These are phyloP conservation scores for Cherax quadricarinatus DNA, from an alignment of 1,140 invertebrate genomes.

Conservation along the genomic window DNA sequence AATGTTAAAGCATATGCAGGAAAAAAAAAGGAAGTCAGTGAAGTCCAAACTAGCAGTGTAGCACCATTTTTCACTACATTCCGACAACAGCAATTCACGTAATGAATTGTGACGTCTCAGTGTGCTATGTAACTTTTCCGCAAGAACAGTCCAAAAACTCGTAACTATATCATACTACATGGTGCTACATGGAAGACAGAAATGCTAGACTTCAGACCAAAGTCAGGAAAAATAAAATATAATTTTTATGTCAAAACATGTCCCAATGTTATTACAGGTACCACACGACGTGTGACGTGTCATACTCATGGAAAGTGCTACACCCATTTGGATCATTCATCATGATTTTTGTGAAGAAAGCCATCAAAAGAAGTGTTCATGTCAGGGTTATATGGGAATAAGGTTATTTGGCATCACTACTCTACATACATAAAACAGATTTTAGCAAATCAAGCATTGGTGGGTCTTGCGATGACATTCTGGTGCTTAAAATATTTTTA, in stretches of 20 bases:
- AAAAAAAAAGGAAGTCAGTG: background rate
- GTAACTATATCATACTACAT: constrained; percentile 65
- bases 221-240: background rate
- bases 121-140: constrained; percentile 48
- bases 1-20: constrained; percentile 27
- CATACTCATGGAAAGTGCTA: too few species aligned
- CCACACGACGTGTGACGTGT: constrained; percentile 28
- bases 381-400: constrained; percentile 4
- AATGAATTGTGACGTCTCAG: constrained; percentile 66
- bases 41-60: constrained; percentile 42
- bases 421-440: constrained; percentile 62
- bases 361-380: background rate
- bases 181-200: constrained; percentile 64
- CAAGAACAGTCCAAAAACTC: constrained; percentile 43
- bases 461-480: constrained; percentile 38
- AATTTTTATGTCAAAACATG: background rate
- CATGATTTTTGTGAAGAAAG: constrained; percentile 47
- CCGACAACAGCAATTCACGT: constrained; percentile 68
- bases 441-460: constrained; percentile 46
- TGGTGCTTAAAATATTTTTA: constrained; percentile 60
- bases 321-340: background rate
- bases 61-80: constrained; percentile 57
- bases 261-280: constrained; percentile 46
- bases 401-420: constrained; percentile 67
- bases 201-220: constrained; percentile 8